Conservation (phyloP, 2,113 vertebrate genomes). For the Melanerpes aurifrons region DNA sequence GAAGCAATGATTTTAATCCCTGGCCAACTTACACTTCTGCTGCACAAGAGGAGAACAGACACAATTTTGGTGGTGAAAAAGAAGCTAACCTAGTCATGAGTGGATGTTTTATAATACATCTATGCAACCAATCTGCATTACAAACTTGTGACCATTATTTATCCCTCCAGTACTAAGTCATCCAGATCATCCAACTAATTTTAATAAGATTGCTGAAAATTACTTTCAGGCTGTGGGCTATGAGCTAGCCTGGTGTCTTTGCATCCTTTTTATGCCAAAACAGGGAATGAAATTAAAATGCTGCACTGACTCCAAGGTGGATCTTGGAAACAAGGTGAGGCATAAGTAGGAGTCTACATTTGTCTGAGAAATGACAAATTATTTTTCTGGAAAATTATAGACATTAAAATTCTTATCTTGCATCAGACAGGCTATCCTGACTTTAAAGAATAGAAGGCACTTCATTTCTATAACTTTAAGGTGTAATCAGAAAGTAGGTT, state of each 20-base stretch:
- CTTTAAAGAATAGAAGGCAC: background rate
- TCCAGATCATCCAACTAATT: background rate
- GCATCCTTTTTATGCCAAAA: background rate
- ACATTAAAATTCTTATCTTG: background rate
- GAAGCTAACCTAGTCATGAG: background rate
- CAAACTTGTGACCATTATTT: background rate
- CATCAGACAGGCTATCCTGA: background rate
- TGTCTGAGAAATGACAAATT: background rate
- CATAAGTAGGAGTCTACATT: background rate
- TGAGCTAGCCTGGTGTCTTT: background rate
- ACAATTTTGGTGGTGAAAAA: background rate
- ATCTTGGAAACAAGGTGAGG: background rate
- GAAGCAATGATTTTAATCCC: slow-evolving; percentile 10
- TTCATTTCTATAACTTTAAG: background rate
- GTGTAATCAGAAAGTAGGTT: background rate
- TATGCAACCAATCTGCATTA: background rate
- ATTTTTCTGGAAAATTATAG: background rate
- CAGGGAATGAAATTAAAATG: background rate
- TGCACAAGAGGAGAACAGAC: background rate
- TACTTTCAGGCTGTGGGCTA: background rate
- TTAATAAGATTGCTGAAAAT: background rate
- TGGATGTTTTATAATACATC: background rate
- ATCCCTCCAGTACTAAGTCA: background rate
- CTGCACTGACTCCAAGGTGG: background rate
- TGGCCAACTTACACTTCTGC: background rate